Base-by-base conservation (phyloP, 2,888 invertebrate genomes). In the Falcaria lacertinaria region DNA sequence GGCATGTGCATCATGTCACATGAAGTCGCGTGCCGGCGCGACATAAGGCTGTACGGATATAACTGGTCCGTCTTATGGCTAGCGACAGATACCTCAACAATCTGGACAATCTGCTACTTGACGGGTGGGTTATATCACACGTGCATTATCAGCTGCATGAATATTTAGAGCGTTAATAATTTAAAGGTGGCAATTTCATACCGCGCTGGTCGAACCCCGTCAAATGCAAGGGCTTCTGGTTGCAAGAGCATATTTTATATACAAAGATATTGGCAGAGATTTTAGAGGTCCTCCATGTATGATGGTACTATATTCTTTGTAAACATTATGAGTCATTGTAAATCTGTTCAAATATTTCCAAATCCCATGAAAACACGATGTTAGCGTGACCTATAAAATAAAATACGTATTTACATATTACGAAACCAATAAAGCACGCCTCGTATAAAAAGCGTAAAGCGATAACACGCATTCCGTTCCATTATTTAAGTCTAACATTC, bases 21-120 rank as follows among this genome's bases (percentile, higher is more conserved):
- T 56, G 54, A 60, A 72, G 74, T 84, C 83, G 82, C 86, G 84
- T 85, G 85, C 77, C 70, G 54, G 47, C 54, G 60, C 66, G 61
- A 69, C 82, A 75, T 80, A 79, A 79, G 83, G 80, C 54, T 45
- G 36, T 35, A 36, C 37, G 45, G 42, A 37, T 37, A 37, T 37
- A 15, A 22, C 22, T 22, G 1, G 8, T 15, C 16, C 46, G 51
- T 56, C 64, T 65, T 53, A 57, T 54, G 55, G 53, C 56, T 60
- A 60, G 56, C 54, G 51, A 58, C 60, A 55, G 70, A 69, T 82
- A 70, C 81, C 83, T 69, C 80, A 81, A 64, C 65, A 67, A 64
- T 62, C 57, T 60, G 47, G 48, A 54, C 50, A 54, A 58, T 55
- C 52, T 60, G 49, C 51, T 47, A 43, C 59, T 62, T 69, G 50